A percentile compares a stretch with the other conserved stretches of the same genome.
These are phyloP conservation scores for Microctonus hyperodae DNA, from an alignment of 2,888 invertebrate species.

Conservation along the genomic window DNA sequence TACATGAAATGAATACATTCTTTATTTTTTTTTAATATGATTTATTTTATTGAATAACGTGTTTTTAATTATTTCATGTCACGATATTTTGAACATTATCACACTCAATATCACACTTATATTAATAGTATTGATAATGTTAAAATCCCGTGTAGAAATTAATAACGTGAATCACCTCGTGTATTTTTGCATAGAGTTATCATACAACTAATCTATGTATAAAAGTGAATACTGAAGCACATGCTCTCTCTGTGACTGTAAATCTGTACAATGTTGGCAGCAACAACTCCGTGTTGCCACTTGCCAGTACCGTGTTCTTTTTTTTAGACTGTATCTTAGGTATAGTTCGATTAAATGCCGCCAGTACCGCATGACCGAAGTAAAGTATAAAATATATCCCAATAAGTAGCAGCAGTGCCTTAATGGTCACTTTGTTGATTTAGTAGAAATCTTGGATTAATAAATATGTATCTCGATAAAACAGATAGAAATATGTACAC, in stretches of 20 bases:
- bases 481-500: too few relatives aligned
- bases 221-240: neutral
- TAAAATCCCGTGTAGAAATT: neutral
- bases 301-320: too few relatives aligned
- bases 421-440: too few relatives aligned
- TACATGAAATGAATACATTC: slow-evolving; percentile 12
- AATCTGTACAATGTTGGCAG: neutral
- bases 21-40: neutral
- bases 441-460: too few relatives aligned
- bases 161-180: neutral
- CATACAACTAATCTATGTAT: too few relatives aligned
- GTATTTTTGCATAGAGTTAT: neutral
- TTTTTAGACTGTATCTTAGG: too few relatives aligned
- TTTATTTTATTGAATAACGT: neutral
- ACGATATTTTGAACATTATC: neutral
- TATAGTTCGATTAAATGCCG: too few relatives aligned
- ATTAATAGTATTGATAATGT: neutral
- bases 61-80: neutral
- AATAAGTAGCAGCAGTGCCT: too few relatives aligned
- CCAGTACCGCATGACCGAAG: too few relatives aligned
- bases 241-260: neutral
- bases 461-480: neutral
- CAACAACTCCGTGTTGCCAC: too few relatives aligned
- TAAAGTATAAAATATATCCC: too few relatives aligned
- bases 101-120: neutral